Evolutionary conservation across 1,140 invertebrate species (phyloP).

Genomic region (Diachasma alloeum): DNA sequence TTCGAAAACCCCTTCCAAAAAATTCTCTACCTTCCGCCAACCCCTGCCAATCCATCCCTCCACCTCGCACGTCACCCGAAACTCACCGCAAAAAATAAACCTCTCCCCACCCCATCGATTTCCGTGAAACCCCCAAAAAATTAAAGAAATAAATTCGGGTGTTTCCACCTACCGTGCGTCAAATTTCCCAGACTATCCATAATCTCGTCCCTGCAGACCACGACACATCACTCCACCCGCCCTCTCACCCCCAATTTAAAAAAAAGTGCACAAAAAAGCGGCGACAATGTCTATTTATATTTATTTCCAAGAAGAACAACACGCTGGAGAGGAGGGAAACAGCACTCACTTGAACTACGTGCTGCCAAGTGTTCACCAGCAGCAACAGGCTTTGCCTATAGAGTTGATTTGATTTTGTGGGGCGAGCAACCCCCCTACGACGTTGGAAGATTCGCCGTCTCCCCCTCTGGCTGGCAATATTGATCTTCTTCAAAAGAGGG

Average conservation of each 20-base stretch:
- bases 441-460: conserved; percentile 13
- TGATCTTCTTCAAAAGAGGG: conserved; percentile 51
- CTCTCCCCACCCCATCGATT: no score
- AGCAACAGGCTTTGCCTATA: conserved; percentile 64
- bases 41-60: no score
- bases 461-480: conserved; percentile 54
- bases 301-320: neutral
- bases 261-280: neutral
- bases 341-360: conserved; percentile 24
- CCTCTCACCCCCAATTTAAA: neutral
- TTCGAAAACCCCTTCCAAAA: no score
- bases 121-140: neutral
- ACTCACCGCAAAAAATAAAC: no score
- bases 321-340: neutral
- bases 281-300: neutral
- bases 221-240: conserved; percentile 50
- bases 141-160: neutral
- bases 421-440: conserved; percentile 5
- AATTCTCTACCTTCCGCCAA: no score
- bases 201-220: conserved; percentile 51
- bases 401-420: conserved; percentile 28
- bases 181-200: conserved; percentile 57
- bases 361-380: conserved; percentile 33
- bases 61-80: no score
- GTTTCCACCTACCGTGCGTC: conserved; percentile 52